phyloP scores from a whole-genome alignment of 2,113 vertebrate species.

The Charadrius vociferus region DNA sequence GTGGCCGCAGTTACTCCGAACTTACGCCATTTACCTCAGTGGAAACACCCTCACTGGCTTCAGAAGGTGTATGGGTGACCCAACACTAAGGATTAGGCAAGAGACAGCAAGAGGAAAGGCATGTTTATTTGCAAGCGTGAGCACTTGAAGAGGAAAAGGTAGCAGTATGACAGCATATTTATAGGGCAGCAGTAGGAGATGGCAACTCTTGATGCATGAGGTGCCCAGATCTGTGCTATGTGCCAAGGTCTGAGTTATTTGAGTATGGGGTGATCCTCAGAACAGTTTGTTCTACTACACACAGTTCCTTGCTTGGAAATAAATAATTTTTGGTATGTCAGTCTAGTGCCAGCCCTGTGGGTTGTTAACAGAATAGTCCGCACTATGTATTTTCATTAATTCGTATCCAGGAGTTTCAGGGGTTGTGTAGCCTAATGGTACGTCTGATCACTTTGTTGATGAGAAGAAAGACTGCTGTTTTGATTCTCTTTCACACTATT shows the following conservation, averaged over 20 bases:
- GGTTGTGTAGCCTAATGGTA: background rate
- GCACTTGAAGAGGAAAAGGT: background rate
- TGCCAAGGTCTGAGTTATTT: background rate
- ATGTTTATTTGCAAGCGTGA: background rate
- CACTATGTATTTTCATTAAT: background rate
- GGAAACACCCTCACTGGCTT: background rate
- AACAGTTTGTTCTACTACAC: background rate
- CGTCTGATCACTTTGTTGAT: background rate
- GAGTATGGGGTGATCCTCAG: background rate
- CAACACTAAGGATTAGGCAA: background rate
- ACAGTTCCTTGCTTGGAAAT: background rate
- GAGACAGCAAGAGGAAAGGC: background rate
- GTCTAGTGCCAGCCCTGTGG: background rate
- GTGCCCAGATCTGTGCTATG: accelerated
- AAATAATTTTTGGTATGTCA: background rate
- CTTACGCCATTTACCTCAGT: background rate
- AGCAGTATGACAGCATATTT: background rate
- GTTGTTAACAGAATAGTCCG: background rate
- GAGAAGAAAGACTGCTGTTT: background rate
- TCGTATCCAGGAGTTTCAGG: background rate
- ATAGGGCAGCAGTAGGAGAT: background rate
- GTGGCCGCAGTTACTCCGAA: background rate
- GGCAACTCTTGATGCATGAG: background rate
- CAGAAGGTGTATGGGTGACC: background rate
- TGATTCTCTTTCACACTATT: background rate